Percentiles rank a stretch among this genome's conserved stretches.
Conservation (phyloP, 2,797 vertebrate species). For the Onychomys leucogaster region DNA sequence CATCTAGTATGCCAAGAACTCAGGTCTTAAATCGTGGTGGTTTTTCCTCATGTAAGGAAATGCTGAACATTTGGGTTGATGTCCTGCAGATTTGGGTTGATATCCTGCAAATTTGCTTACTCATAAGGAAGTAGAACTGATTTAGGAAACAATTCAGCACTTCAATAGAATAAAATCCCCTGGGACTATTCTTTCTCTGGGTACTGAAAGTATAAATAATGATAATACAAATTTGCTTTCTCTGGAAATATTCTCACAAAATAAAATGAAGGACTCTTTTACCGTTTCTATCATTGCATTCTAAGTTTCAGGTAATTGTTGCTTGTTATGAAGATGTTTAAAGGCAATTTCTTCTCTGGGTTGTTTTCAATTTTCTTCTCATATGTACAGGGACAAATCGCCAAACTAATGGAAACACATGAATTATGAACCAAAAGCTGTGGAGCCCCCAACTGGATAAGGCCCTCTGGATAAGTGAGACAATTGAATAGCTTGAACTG, state of each 20-base stretch:
- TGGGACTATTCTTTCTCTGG: constrained; percentile 4
- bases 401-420: no score
- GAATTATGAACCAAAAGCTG: no score
- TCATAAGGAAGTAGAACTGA: background rate
- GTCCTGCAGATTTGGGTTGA: background rate
- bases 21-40: background rate
- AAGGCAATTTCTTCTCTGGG: background rate
- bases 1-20: background rate
- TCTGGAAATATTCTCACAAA: constrained; percentile 24
- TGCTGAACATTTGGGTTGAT: background rate
- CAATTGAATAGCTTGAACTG: no score
- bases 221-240: background rate
- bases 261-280: constrained; percentile 7
- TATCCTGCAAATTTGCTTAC: background rate
- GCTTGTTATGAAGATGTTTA: constrained; percentile 14
- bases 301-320: background rate
- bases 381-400: no score
- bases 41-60: background rate
- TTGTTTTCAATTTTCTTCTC: constrained; percentile 7
- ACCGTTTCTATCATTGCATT: background rate
- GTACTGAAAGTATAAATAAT: background rate
- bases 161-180: background rate
- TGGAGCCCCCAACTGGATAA: no score
- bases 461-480: no score
- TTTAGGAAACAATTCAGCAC: background rate